phyloP scores from a whole-genome alignment of 2,797 vertebrate genomes.

The Platyrinchus mystaceus region DNA sequence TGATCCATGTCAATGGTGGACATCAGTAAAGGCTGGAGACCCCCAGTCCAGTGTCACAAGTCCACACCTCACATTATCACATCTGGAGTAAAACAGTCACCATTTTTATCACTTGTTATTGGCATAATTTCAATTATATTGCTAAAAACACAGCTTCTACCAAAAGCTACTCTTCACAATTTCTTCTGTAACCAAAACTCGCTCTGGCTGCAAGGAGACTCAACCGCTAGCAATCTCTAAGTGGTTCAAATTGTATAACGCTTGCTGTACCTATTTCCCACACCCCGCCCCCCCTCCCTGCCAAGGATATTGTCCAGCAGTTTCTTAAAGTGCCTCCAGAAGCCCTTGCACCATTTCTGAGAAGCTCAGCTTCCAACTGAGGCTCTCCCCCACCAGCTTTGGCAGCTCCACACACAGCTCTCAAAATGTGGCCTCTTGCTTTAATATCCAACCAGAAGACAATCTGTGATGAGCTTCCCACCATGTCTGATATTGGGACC shows the following conservation, averaged over 20 bases:
- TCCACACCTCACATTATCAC: neutral
- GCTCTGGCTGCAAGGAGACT: neutral
- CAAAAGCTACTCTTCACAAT: neutral
- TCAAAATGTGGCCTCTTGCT: neutral
- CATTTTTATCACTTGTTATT: neutral
- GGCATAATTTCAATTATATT: neutral
- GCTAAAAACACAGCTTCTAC: neutral
- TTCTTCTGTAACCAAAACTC: neutral
- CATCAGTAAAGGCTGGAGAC: neutral
- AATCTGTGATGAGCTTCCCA: neutral
- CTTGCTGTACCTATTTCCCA: neutral
- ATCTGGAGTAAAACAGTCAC: neutral
- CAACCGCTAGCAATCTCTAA: neutral
- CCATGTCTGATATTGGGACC: neutral
- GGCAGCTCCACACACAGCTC: accelerated
- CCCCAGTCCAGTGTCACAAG: neutral
- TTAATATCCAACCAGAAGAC: neutral
- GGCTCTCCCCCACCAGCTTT: neutral
- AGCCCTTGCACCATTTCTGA: neutral
- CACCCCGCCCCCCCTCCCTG: accelerated
- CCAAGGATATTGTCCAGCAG: neutral
- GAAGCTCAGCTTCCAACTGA: neutral
- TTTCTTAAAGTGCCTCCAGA: neutral
- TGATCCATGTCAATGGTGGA: accelerated
- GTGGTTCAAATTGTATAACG: neutral